These are phyloP conservation scores for Ceramica pisi DNA, from an alignment of 2,888 invertebrate species.

Conservation along the genomic window DNA sequence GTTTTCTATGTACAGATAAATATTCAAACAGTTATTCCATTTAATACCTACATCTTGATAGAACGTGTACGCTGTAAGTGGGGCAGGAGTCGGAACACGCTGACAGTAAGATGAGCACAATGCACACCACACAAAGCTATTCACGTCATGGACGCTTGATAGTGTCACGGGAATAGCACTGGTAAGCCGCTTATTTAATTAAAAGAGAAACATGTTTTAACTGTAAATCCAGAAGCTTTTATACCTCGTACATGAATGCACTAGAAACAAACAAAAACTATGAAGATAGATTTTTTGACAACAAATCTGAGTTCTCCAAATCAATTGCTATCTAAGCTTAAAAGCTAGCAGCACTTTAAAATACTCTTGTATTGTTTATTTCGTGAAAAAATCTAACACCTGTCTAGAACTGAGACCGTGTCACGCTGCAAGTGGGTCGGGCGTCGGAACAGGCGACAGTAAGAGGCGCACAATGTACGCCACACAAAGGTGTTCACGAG, in stretches of 20 bases:
- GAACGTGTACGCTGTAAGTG: conserved; percentile 11
- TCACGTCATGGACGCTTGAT: conserved; percentile 8
- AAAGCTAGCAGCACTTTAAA: not conserved
- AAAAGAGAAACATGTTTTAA: not conserved
- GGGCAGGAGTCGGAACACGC: conserved; percentile 15
- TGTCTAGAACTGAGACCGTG: not conserved
- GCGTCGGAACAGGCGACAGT: conserved; percentile 34
- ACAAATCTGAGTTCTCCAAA: not conserved
- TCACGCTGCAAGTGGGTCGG: conserved; percentile 27
- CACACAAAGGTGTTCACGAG: conserved; percentile 39
- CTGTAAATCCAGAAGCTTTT: not conserved
- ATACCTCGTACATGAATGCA: too few relatives aligned
- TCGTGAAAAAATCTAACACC: conserved; percentile 5
- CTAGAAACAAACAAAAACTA: not conserved
- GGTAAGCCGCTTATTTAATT: conserved; percentile 6
- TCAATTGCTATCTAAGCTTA: not conserved
- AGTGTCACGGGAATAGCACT: conserved; percentile 6
- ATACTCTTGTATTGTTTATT: not conserved
- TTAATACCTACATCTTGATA: not conserved
- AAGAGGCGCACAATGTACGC: conserved; percentile 37
- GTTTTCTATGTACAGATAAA: not conserved
- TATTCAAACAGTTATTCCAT: not conserved
- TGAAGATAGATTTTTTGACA: not conserved
- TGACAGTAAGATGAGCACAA: conserved; percentile 29
- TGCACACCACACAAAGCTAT: conserved; percentile 17